Evolutionary conservation across 2,113 vertebrate species (phyloP), one percentile per base, ranked within the genome.

Genomic region (Embiotoca jacksoni): DNA sequence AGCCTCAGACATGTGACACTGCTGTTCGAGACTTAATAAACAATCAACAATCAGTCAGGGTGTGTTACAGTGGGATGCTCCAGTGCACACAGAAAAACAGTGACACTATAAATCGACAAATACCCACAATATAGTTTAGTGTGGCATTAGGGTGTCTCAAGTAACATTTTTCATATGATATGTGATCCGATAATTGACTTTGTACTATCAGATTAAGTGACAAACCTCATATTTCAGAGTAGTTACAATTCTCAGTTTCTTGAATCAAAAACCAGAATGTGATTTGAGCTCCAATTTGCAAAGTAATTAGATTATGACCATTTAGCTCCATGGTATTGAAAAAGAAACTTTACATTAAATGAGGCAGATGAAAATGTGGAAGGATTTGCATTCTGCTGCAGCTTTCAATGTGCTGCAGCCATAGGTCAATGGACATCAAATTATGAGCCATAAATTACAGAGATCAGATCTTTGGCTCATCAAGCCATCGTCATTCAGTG

Each of bases 1-100:
- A 64, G 59, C 41, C 58, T 69, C 15, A 41, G 75, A 87, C 88
- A 54, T 74, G 56, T 88, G 88, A 90, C 87, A 65, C 47, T 87
- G 87, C 80, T 88, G 64, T 81, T 90, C 82, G 49, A 63, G 69
- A 73, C 76, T 83, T 90, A 89, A 92, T 92, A 89, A 92, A 89
- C 89, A 83, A 81, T 50, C 60, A 84, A 89, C 89, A 83, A 81
- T 50, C 60, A 84, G 80, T 86, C 80, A 80, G 74, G 67, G 35
- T 75, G 67, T 44, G 69, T 84, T 91, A 85, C 63, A 57, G 41
- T 31, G 41, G 54, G 53, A 85, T 69, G 56, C 58, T 65, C 13
- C 1, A 36, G 32, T 33, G 55, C 30, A 32, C 35, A 32, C 15
- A 68, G 7, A 54, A 57, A 67, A 59, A 72, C 35, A 33, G 44